A percentile compares a stretch with the other conserved stretches of the same genome.
phyloP scores from a whole-genome alignment of 2,888 invertebrate species.

The Tinea trinotella region DNA sequence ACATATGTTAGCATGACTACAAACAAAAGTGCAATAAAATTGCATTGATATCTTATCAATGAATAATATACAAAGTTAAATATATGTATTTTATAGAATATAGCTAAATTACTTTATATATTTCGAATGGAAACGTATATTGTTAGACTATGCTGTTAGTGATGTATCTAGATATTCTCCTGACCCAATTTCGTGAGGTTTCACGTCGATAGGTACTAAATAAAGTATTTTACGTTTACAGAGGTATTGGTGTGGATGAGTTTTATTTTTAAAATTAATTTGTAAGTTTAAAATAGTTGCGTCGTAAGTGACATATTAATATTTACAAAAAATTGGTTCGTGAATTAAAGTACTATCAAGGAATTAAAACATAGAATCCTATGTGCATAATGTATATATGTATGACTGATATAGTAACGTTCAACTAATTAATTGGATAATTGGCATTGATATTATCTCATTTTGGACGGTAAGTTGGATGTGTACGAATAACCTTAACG shows the following conservation, averaged over 20 bases:
- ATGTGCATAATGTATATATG: not conserved
- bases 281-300: not conserved
- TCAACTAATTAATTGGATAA: slow-evolving; percentile 42
- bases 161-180: not conserved
- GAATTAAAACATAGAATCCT: not conserved
- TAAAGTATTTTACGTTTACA: slow-evolving; percentile 10
- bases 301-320: not conserved
- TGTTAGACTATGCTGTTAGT: not conserved
- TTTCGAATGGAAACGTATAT: not conserved
- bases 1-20: not conserved
- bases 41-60: not conserved
- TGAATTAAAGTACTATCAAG: not conserved
- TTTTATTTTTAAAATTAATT: not conserved
- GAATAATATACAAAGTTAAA: not conserved
- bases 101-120: not conserved
- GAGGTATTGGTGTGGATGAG: slow-evolving; percentile 1
- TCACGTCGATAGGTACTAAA: slow-evolving; percentile 6
- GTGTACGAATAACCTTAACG: slow-evolving; percentile 39
- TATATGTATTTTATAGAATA: not conserved
- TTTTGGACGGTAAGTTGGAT: slow-evolving; percentile 61
- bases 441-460: slow-evolving; percentile 44
- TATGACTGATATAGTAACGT: slow-evolving; percentile 12
- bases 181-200: slow-evolving; percentile 6
- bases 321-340: not conserved
- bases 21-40: not conserved